Evolutionary conservation across 2,888 invertebrate species (phyloP).

Genomic region (Ametastegia equiseti): DNA sequence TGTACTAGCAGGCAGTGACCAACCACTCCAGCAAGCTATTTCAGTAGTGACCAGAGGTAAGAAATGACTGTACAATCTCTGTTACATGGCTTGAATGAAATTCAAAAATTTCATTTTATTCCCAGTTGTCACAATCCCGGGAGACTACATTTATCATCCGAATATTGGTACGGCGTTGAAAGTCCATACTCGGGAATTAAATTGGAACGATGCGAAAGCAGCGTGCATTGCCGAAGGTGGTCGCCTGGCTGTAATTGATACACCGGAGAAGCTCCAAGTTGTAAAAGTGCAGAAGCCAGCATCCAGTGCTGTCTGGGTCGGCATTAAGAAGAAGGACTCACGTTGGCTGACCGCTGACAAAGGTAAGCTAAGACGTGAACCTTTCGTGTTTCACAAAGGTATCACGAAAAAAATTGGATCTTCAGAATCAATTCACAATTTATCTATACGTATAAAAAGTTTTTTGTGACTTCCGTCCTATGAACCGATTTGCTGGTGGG

Average conservation of each 20-base stretch:
- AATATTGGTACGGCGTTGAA: not conserved
- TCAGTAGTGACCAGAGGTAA: not conserved
- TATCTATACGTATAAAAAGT: too few species aligned
- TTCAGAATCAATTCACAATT: not conserved
- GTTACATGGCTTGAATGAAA: not conserved
- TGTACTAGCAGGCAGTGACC: not conserved
- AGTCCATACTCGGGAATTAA: not conserved
- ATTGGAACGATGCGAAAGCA: not conserved
- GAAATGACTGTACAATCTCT: not conserved
- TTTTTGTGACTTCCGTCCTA: too few species aligned
- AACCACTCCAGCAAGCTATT: not conserved
- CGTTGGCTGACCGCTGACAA: not conserved
- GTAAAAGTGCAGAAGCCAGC: not conserved
- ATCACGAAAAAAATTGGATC: not conserved
- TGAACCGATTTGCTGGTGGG: too few species aligned
- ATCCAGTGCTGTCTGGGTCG: not conserved
- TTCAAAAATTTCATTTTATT: not conserved
- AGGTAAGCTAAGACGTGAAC: not conserved
- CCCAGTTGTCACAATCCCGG: not conserved
- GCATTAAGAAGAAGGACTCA: not conserved
- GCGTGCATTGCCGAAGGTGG: not conserved
- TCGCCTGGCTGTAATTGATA: too few species aligned
- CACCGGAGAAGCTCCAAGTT: not conserved
- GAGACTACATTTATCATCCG: slow-evolving; percentile 15
- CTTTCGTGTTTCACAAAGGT: not conserved